Conservation (phyloP, 2,888 invertebrate genomes). For the Eurois occulta region DNA sequence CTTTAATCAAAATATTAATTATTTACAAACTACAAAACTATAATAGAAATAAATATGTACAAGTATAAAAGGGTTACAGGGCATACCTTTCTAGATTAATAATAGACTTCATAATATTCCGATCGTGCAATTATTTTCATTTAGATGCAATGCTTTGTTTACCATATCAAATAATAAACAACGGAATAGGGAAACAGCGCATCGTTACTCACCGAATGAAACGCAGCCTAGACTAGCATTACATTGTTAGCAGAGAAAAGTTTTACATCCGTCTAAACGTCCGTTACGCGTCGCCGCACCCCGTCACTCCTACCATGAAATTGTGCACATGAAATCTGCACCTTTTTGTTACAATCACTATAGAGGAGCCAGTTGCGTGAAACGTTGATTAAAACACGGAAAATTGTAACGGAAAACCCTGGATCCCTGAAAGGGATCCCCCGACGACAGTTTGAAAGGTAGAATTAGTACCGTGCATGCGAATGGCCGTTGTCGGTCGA, state of each 20-base stretch:
- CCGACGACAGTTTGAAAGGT: conserved; percentile 16
- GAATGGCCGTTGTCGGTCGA: conserved; percentile 28
- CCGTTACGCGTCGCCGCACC: conserved; percentile 54
- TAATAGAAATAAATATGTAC: too few species aligned
- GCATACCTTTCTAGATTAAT: too few species aligned
- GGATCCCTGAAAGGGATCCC: conserved; percentile 31
- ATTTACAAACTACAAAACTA: too few species aligned
- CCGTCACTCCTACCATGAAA: conserved; percentile 60
- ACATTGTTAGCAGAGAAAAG: conserved; percentile 58
- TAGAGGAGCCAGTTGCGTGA: conserved; percentile 12
- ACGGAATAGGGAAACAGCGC: conserved; percentile 18
- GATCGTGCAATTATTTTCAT: conserved; percentile 12
- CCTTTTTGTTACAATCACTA: conserved; percentile 46
- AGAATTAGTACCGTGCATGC: conserved; percentile 28
- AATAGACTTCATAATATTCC: too few species aligned
- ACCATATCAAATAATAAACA: conserved; percentile 34
- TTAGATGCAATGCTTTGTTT: conserved; percentile 11
- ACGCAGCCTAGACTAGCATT: conserved; percentile 38
- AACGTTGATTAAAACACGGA: conserved; percentile 47
- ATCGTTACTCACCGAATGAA: conserved; percentile 21
- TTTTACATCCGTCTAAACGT: conserved; percentile 58
- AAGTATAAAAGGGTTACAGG: too few species aligned
- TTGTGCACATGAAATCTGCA: conserved; percentile 56
- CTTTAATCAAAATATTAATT: too few species aligned
- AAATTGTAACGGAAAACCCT: conserved; percentile 18